Base-by-base conservation (phyloP, 1,140 invertebrate species). In the Trachymyrmex cornetzi region DNA sequence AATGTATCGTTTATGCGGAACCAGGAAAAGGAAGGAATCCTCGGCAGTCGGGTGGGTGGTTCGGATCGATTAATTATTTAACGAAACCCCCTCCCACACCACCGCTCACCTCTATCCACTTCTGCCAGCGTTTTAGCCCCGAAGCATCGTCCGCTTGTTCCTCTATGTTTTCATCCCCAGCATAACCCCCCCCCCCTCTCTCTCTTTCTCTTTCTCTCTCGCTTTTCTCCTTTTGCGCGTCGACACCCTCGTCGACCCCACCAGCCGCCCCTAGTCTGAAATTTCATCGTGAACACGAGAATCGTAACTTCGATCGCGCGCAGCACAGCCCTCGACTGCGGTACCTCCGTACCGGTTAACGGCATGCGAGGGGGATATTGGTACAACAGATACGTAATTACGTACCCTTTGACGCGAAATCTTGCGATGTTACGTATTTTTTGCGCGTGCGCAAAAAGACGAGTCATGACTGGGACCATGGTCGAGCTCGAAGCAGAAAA, bases 261-360 rank as follows among this genome's bases (percentile, higher is more conserved):
- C 34, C 64, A 22, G 2, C 38, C 34, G 34, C 27, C 50, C 19
- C 34, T 63, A 48, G 88, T 74, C 77, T 87, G 88, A 90, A 90
- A 90, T 88, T 90, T 90, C 88, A 90, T 87, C 88, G 88, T 74
- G 88, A 90, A 90, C 85, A 22, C 38, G 59, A 82, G 66, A 90
- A 89, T 90, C 89, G 89, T 90, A 90, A 89, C 81, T 71, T 61
- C 75, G 86, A 85, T 88, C 85, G 69, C 57, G 72, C 44, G 24
- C 57, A 63, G 53, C 30, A 14, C 44, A 77, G 12, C 44, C 55
- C 24, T 72, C 64, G 50, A 19, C 79, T 34, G 59, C 38, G 22
- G 16, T 77, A 50, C 22, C 34, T 11, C 27, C 34, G 7, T 38
- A 38, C 30, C 48, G 5, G 14, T 66, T n/a, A 9, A 84, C 9